These are phyloP conservation scores for Apostichopus parvimensis DNA, from an alignment of 35 echinoderm and acorn worm species.

Conservation along the genomic window DNA sequence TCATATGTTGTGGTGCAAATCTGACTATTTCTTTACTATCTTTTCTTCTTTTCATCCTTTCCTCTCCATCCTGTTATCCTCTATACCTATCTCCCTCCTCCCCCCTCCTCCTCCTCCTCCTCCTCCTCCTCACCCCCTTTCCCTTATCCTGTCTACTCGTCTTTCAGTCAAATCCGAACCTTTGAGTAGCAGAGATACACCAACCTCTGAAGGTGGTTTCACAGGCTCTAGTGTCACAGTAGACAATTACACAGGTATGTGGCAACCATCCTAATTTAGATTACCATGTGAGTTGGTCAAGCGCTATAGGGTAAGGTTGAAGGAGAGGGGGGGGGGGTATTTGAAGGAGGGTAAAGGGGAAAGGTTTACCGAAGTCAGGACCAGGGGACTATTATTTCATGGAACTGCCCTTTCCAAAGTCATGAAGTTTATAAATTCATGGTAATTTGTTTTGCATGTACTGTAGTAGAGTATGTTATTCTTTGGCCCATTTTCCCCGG, in stretches of 20 bases:
- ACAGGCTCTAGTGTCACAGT: constrained; percentile 41
- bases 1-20: constrained; percentile 2
- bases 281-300: no score
- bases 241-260: constrained; percentile 56
- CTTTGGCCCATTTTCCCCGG: no score
- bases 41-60: neutral
- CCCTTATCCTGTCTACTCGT: neutral
- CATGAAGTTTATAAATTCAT: no score
- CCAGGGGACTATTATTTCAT: no score
- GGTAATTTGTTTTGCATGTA: no score
- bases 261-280: neutral
- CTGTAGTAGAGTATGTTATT: no score
- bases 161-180: constrained; percentile 49
- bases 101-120: neutral
- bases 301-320: no score
- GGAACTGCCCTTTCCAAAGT: no score
- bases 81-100: constrained; percentile 1
- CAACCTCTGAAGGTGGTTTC: constrained; percentile 33
- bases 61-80: neutral
- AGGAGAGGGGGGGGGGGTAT: no score
- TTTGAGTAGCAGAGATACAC: constrained; percentile 50
- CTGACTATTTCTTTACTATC: neutral
- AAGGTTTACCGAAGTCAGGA: no score
- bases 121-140: neutral
- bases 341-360: no score